phyloP scores from a whole-genome alignment of 2,888 invertebrate genomes.

The Sipha maydis region DNA sequence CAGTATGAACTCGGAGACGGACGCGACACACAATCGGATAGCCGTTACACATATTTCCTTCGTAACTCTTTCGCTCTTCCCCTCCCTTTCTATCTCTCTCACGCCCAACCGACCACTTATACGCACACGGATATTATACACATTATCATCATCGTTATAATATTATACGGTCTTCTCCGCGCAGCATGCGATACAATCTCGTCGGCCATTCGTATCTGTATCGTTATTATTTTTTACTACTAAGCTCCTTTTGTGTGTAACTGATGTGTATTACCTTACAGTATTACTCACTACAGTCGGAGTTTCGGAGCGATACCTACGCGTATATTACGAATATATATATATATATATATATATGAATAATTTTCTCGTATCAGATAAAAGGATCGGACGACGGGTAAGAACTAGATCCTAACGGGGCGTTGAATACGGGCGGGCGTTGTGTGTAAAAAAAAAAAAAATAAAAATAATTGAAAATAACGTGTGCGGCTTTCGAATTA shows the following conservation, averaged over 20 bases:
- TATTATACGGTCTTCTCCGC: background rate
- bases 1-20: no score
- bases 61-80: background rate
- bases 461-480: background rate
- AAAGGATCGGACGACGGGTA: slow-evolving; percentile 14
- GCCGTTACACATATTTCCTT: slow-evolving; percentile 2
- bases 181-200: slow-evolving; percentile 46
- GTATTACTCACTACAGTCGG: background rate
- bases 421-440: no score
- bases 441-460: background rate
- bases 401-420: no score
- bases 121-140: background rate
- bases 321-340: background rate
- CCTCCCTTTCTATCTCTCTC: background rate
- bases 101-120: slow-evolving; percentile 4
- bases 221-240: background rate
- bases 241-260: slow-evolving; percentile 22
- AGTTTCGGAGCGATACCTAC: no score
- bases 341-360: background rate
- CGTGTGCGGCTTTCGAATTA: background rate
- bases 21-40: slow-evolving; percentile 20
- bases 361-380: slow-evolving; percentile 18
- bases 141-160: background rate
- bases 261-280: background rate
- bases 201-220: slow-evolving; percentile 18